Base-by-base conservation (phyloP, 2,797 vertebrate genomes). In the Scyliorhinus canicula region DNA sequence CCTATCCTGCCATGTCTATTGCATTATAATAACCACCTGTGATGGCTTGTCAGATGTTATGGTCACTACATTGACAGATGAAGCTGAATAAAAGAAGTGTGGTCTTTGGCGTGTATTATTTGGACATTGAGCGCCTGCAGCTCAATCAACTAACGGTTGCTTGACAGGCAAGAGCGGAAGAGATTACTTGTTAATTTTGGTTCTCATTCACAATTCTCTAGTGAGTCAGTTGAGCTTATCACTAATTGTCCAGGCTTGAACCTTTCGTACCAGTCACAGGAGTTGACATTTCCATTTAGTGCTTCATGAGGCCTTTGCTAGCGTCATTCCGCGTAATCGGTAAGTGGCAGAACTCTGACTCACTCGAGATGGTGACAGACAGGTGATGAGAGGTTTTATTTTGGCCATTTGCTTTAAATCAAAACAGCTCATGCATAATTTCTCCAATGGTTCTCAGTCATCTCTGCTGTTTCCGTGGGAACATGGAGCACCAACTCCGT, bases 381-480 rank as follows among this genome's bases (percentile, higher is more conserved):
- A 44, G 21, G 40, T 65, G 44, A 91, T 21, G 40, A 91, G 60
- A 65, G n/a, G 0, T 86, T 44, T 91, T 44, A 26, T 91, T 91
- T 26, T 91, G 24, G 88, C 40, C 9, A 57, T 28, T 91, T 91
- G 19, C 60, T n/a, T 44, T 91, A 91, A 91, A 65, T 91, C 88
- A 65, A 91, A 44, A 91, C 88, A 65, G 57, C 26, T 71, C 65
- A 74, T 11, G n/a, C 44, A 93, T 35, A 11, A 67, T 93, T 93
- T 74, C 14, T n/a, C 67, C 74, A 74, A 71, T 71, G 67, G 31
- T 14, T 71, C 28, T 24, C 74, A 94, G 50, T 94, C 65, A 94
- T 94, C 93, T 19, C 65, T 94, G 44, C 67, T 50, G 93, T 94
- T 94, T 94, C 93, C 93, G 31, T 71, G 93, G 93, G 65, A 94